Evolutionary conservation across 1,140 invertebrate species (phyloP), one percentile per base, ranked within the genome.

Genomic region (Drosophila pachea): DNA sequence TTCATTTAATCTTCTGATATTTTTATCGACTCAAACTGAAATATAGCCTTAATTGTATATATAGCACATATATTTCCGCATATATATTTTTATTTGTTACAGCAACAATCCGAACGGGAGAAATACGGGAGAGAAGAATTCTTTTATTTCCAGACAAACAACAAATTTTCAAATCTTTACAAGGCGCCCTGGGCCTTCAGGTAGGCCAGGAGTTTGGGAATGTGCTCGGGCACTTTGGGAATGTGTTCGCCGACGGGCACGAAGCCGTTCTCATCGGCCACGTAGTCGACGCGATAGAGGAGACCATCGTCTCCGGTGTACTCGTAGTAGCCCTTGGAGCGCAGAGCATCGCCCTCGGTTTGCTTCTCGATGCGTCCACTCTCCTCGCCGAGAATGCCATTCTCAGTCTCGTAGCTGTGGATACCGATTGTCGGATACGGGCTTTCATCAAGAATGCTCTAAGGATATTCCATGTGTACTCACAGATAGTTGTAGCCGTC

Each of bases 251-350:
- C 95, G 70, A 91, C 90, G 5, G 95, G 92, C 68, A 93, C 92
- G 92, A 96, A 97, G 35, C 96, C 96, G 73, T 93, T 94, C 77
- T 96, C 95, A 77, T 97, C 95, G 73, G 95, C 95, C 16, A 92
- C 94, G 89, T 96, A 97, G 67, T 93, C 93, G 43, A 95, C 93
- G 8, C 91, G 90, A 55, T 89, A 89, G 32, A 89, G 72, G 5
- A 76, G 43, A 7, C 88, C 88, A 72, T 89, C 87, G 48, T 89
- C 88, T 1, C 88, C 88, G 0, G 92, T 92, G 78, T 94, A 94
- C 5, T 92, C 90, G 83, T 90, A 93, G 70, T 90, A 90, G 5
- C 92, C 92, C 42, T 90, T 90, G 9, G 91, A 90, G 7, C 89
- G 89, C 2, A 89, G 59, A 2, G 84, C 87, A 29, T 90, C 86